Evolutionary conservation across 2,113 vertebrate species (phyloP), one percentile per base, ranked within the genome.

Genomic region (Actenoides lindsayi): DNA sequence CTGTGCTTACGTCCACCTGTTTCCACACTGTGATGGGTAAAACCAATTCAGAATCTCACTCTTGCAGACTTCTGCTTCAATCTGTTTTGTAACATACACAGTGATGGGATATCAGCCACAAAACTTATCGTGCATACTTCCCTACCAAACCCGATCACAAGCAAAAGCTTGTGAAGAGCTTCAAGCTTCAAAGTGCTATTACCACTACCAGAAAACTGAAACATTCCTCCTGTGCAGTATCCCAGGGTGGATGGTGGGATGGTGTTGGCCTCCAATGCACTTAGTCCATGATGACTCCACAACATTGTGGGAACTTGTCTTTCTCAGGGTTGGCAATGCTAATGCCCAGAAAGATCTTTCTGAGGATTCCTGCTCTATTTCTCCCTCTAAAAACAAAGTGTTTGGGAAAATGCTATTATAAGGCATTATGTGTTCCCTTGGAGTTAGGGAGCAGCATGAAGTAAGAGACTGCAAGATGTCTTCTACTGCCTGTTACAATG

Each of bases 311-410:
- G 20, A 39, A 13, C 11, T 73, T 79, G 24, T 11, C 8, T 57
- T 3, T 62, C 39, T 57, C 57, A 80, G 11, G 16, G 13, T 13
- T 51, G 8, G 5, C 28, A 64, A 10, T 14, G 14, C 5, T 8
- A 9, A 10, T 5, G 19, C 31, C 35, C 7, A 28, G 8, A 31
- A 53, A 57, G 10, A 33, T 4, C 42, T 83, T 42, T 54, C 12
- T 63, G 39, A 68, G 57, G 16, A 33, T 6, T 4, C 12, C 5
- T n/a, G 2, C 7, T 21, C 7, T 23, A 16, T 50, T 88, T 75
- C 13, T 2, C 2, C 1, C 1, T 3, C 6, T 11, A 17, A 31
- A 16, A 30, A 11, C 20, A 21, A 39, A 59, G 16, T 15, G 6
- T 64, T 56, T 15, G 2, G 28, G 27, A 6, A 71, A 84, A 41